Percentiles rank a stretch among this genome's conserved stretches.
Evolutionary conservation across 2,113 vertebrate species (phyloP).

Genomic region (Himantopus leucocephalus): DNA sequence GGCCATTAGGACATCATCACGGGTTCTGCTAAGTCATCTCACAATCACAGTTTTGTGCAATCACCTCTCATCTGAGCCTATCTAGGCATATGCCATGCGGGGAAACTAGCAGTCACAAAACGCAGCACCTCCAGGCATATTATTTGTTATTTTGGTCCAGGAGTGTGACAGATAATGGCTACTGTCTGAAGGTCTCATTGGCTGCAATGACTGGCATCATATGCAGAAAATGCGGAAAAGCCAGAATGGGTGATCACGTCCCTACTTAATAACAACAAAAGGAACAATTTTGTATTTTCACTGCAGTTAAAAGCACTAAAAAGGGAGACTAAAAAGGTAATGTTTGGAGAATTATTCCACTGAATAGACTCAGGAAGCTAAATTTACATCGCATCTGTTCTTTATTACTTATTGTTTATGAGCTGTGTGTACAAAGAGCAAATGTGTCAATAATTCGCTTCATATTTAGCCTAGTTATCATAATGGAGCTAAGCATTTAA

Average conservation of each 20-base stretch:
- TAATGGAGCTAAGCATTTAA: background rate
- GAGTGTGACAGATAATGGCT: conserved; percentile 71
- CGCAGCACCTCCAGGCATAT: conserved; percentile 69
- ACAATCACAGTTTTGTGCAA: conserved; percentile 78
- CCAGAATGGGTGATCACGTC: background rate
- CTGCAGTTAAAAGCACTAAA: conserved; percentile 28
- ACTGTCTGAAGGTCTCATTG: conserved; percentile 60
- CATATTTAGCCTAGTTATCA: background rate
- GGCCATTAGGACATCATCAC: conserved; percentile 79
- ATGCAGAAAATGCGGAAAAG: conserved; percentile 39
- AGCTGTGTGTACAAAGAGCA: conserved; percentile 10
- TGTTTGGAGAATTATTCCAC: conserved; percentile 10
- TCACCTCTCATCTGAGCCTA: conserved; percentile 73
- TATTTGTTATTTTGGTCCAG: conserved; percentile 77
- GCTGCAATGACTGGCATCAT: conserved; percentile 42
- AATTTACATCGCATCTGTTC: conserved; percentile 35
- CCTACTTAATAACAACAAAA: conserved; percentile 10
- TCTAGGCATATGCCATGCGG: conserved; percentile 68
- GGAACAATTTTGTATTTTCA: conserved; percentile 20
- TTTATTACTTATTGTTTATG: conserved; percentile 51
- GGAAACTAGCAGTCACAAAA: conserved; percentile 71
- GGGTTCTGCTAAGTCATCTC: conserved; percentile 81
- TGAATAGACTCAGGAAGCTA: conserved; percentile 8
- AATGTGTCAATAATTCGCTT: conserved; percentile 16
- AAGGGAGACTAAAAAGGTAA: conserved; percentile 4